phyloP scores from a whole-genome alignment of 2,797 vertebrate species.

The Muscicapa striata region DNA sequence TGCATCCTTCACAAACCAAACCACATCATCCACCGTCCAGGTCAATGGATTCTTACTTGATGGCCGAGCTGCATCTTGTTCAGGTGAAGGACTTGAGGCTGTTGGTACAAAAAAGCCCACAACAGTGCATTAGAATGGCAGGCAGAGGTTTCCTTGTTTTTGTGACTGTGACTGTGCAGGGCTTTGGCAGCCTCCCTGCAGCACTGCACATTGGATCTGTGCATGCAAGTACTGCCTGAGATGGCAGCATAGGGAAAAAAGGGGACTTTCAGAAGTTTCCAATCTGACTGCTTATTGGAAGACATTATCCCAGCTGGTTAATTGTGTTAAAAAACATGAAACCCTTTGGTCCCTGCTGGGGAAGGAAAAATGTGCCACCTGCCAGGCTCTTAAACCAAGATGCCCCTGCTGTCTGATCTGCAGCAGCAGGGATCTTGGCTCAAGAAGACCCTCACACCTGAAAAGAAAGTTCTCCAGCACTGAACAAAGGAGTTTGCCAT shows the following conservation, averaged over 20 bases:
- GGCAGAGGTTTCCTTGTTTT: not conserved
- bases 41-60: constrained; percentile 87
- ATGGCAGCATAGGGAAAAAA: not conserved
- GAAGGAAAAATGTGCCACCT: constrained; percentile 18
- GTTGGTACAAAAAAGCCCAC: not conserved
- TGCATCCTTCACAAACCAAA: constrained; percentile 94
- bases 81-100: constrained; percentile 87
- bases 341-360: not conserved
- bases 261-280: not conserved
- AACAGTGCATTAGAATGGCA: not conserved
- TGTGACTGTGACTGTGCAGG: not conserved
- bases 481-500: not conserved
- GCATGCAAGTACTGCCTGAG: not conserved
- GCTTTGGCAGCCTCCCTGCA: not conserved
- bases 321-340: constrained; percentile 22
- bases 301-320: not conserved
- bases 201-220: not conserved
- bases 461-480: not conserved
- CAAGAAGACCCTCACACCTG: not conserved
- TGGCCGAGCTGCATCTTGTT: constrained; percentile 80
- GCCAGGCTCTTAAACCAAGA: not conserved
- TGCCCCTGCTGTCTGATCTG: constrained; percentile 20
- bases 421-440: not conserved
- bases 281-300: not conserved
- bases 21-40: constrained; percentile 94